Evolutionary conservation across 2,113 vertebrate genomes (phyloP), one percentile per base, ranked within the genome.

Genomic region (Parus major): DNA sequence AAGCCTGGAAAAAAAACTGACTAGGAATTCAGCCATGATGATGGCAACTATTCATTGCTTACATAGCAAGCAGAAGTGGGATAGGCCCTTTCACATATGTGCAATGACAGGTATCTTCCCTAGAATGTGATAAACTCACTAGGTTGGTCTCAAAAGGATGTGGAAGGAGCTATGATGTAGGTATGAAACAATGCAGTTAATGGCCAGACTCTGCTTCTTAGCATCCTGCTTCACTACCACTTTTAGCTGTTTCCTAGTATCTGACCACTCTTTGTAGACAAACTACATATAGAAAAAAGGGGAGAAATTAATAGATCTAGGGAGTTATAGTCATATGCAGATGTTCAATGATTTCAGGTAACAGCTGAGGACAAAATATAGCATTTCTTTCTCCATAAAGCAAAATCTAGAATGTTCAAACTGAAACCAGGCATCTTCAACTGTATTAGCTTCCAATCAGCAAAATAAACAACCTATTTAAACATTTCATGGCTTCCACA

Each of bases 391-490:
- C 41, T 66, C 27, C 46, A 53, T 70, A 96, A 76, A 86, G 35
- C 8, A 66, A 92, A 94, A 93, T n/a, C 50, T 86, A 52, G 57
- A 80, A 36, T 25, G 35, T 63, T 89, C 53, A 86, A 91, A 95
- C 85, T 76, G 85, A 86, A 96, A 36, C 82, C 61, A 96, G 86
- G n/a, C 87, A 92, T 90, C 83, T 93, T 90, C 47, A 86, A 92
- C 46, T 88, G 55, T 89, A 96, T 96, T 97, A 97, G 87, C 91
- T 95, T 95, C 96, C 76, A 97, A 96, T 97, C 91, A 96, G 86
- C 84, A 97, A 97, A 96, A 96, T 96, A 97, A 98, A 97, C 95
- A 96, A 83, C n/a, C 22, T 92, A 89, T 94, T 93, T 73, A 97
- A 95, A 86, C 80, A 96, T 96, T 95, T 93, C 94, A 96, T 91